Evolutionary conservation across 2,113 vertebrate species (phyloP), one percentile per base, ranked within the genome.

Genomic region (Entosphenus tridentatus): DNA sequence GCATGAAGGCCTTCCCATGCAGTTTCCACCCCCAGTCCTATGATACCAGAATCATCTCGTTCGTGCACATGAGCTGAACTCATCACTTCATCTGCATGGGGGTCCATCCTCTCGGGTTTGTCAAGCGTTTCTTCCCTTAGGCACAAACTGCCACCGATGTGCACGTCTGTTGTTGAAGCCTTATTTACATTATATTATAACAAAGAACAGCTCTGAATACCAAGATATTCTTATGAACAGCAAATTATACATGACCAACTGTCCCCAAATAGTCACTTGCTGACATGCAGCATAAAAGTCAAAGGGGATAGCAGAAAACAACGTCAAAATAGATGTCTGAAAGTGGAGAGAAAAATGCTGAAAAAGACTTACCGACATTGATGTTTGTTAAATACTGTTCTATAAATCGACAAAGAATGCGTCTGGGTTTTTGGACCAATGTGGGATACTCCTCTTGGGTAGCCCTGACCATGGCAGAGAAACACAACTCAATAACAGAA

Each of bases 331-430:
- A 55, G 55, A 55, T 11, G 12, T 21, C 16, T 70, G 8, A 8
- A 12, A 55, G 67, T 58, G 67, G 3, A 12, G 12, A 62, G 18
- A n/a, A 65, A 13, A 17, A 57, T 17, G n/a, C 16, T 16, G 10
- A 65, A 2, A 11, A 57, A 71, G 67, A 78, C 89, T 83, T 77
- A 97, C 93, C 91, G 69, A 88, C 86, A 73, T 95, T 86, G 65
- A 96, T 86, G 75, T 97, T 88, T 71, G 86, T 86, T 74, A 97
- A 83, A 72, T 96, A 96, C 76, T 87, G 80, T 79, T 96, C 93
- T 77, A 97, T 87, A 71, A 97, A 96, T 78, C 95, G 91, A 74
- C 93, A 93, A 1, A 97, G 85, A 75, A 97, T 97, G 77, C 88
- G 87, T 76, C 93, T 85, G 68, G 93, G 90, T 73, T 92, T 96